These are phyloP conservation scores for Danionella dracula DNA, from an alignment of 2,797 vertebrate species.

Conservation along the genomic window DNA sequence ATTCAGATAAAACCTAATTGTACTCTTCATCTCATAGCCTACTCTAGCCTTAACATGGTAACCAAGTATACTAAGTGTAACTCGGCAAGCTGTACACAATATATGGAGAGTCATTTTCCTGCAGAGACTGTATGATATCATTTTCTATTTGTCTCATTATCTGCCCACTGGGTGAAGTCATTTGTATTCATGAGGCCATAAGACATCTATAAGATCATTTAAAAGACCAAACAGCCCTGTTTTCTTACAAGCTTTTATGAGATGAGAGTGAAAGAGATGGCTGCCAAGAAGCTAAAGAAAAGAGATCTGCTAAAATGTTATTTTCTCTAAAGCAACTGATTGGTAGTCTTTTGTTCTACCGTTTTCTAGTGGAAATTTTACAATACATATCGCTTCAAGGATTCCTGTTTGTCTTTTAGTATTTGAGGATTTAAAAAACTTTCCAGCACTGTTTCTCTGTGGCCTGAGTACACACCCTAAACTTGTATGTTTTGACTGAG, in stretches of 20 bases:
- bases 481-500: conserved; percentile 23
- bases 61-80: conserved; percentile 28
- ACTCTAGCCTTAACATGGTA: conserved; percentile 5
- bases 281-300: conserved; percentile 50
- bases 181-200: conserved; percentile 50
- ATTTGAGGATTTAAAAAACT: too few relatives aligned
- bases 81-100: conserved; percentile 33
- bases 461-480: too few relatives aligned
- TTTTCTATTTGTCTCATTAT: conserved; percentile 58
- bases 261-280: conserved; percentile 33
- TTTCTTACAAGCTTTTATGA: conserved; percentile 48
- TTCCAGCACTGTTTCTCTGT: too few relatives aligned
- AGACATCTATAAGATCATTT: conserved; percentile 49
- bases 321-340: conserved; percentile 1
- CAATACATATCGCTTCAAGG: too few relatives aligned
- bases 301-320: conserved; percentile 24
- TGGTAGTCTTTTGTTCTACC: too few relatives aligned
- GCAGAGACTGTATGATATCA: conserved; percentile 46
- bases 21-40: too few relatives aligned
- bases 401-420: too few relatives aligned
- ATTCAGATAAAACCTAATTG: conserved; percentile 19
- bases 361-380: too few relatives aligned
- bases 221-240: conserved; percentile 43
- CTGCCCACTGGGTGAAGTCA: conserved; percentile 56
- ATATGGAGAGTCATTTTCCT: conserved; percentile 42